phyloP scores from a whole-genome alignment of 2,113 vertebrate genomes.

The Genyomyrus donnyi region DNA sequence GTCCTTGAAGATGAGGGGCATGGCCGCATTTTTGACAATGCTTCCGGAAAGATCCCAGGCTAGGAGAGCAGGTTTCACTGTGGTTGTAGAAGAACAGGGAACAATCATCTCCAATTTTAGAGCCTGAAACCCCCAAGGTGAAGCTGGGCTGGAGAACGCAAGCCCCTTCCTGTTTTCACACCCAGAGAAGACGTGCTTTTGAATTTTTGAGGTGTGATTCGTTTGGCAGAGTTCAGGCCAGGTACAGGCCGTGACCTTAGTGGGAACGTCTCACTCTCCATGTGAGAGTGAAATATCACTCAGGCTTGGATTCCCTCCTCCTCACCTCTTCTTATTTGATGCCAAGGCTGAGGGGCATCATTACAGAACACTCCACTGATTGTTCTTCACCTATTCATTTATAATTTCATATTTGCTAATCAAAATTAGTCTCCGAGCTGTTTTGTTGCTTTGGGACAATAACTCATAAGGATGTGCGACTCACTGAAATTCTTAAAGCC shows the following conservation, averaged over 20 bases:
- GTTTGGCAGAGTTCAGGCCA: background rate
- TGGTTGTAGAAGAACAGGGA: background rate
- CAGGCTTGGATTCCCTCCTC: slow-evolving; percentile 32
- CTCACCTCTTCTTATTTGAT: slow-evolving; percentile 41
- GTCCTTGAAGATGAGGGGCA: background rate
- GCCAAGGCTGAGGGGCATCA: slow-evolving; percentile 38
- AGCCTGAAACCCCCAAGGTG: background rate
- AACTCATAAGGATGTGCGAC: background rate
- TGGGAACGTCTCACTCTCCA: slow-evolving; percentile 4
- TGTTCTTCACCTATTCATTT: slow-evolving; percentile 27
- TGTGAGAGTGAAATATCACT: slow-evolving; percentile 40
- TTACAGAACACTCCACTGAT: slow-evolving; percentile 36
- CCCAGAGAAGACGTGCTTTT: background rate
- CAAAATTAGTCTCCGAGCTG: slow-evolving; percentile 26
- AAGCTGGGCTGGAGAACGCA: background rate
- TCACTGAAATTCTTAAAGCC: background rate
- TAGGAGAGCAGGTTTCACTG: background rate
- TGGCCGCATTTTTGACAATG: background rate
- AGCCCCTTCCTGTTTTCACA: background rate
- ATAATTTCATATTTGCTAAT: slow-evolving; percentile 36
- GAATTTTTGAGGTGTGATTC: background rate
- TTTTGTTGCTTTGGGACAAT: slow-evolving; percentile 24
- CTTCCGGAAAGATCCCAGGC: background rate
- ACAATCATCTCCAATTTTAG: background rate
- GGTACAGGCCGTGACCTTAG: background rate